phyloP scores from a whole-genome alignment of 53 echinoderm and acorn worm genomes.

The Antedon mediterranea region DNA sequence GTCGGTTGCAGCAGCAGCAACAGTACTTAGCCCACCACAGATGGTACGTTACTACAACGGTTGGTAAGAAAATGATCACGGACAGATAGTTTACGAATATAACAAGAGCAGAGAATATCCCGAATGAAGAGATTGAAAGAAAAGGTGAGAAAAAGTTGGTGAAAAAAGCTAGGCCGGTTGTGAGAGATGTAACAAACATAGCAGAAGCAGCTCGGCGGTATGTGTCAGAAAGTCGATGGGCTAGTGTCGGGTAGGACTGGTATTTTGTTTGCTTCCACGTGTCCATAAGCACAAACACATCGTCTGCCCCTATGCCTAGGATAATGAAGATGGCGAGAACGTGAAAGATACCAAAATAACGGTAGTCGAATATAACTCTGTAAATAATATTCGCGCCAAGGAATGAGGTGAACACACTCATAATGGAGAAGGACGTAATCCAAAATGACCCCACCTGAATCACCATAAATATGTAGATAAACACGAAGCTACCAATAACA shows the following conservation, averaged over 20 bases:
- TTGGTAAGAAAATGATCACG: conserved; percentile 1
- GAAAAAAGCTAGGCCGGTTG: conserved; percentile 2
- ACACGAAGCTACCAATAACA: not conserved
- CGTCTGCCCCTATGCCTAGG: conserved; percentile 6
- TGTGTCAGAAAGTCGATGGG: conserved; percentile 3
- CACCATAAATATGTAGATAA: not conserved
- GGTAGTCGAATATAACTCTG: conserved; percentile 2
- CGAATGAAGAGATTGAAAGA: not conserved
- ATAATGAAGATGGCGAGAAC: conserved; percentile 6
- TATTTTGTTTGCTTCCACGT: not conserved
- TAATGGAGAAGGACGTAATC: not conserved
- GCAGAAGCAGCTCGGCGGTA: not conserved
- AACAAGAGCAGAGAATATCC: not conserved
- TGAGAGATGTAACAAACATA: conserved; percentile 1
- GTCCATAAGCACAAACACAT: conserved; percentile 10
- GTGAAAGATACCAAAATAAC: conserved; percentile 3
- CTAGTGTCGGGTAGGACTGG: not conserved
- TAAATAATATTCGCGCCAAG: conserved; percentile 2
- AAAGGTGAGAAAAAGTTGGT: not conserved
- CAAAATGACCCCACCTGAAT: conserved; percentile 1
- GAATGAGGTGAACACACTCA: not conserved
- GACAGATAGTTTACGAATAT: not conserved
- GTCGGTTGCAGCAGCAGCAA: not conserved
- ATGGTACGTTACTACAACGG: conserved; percentile 5
- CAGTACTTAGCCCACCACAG: not conserved